A percentile compares a stretch with the other conserved stretches of the same genome.
Conservation (phyloP, 2,797 vertebrate species). For the Onychomys leucogaster region DNA sequence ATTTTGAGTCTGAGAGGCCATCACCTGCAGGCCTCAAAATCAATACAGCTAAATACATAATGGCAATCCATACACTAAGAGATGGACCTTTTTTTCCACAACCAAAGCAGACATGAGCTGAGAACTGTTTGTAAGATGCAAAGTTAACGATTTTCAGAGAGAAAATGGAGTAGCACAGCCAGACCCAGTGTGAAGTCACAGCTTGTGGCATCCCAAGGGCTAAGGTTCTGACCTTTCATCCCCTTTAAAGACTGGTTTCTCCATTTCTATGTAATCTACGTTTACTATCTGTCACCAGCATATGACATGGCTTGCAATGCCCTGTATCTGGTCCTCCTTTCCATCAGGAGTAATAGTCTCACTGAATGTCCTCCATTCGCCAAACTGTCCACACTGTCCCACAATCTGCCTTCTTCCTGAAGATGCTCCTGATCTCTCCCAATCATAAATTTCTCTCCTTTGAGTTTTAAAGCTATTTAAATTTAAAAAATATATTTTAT, state of each 20-base stretch:
- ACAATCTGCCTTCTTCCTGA: neutral
- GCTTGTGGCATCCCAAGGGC: neutral
- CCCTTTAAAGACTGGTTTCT: neutral
- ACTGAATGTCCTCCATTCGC: neutral
- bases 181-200: neutral
- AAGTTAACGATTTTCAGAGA: neutral
- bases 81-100: neutral
- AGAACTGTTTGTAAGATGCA: slow-evolving; percentile 13
- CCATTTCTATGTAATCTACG: neutral
- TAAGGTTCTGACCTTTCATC: neutral
- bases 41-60: slow-evolving; percentile 21
- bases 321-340: neutral
- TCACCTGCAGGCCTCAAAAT: slow-evolving; percentile 49
- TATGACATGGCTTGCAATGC: neutral
- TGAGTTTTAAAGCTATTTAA: slow-evolving; percentile 5
- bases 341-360: neutral
- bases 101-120: slow-evolving; percentile 2
- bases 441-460: neutral
- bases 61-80: slow-evolving; percentile 52
- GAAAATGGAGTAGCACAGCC: neutral
- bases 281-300: neutral
- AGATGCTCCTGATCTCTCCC: neutral
- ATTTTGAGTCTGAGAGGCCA: neutral
- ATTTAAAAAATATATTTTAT: neutral
- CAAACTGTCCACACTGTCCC: neutral